These are phyloP conservation scores for Pseudochaenichthys georgianus DNA, from an alignment of 2,797 vertebrate species.

Conservation along the genomic window DNA sequence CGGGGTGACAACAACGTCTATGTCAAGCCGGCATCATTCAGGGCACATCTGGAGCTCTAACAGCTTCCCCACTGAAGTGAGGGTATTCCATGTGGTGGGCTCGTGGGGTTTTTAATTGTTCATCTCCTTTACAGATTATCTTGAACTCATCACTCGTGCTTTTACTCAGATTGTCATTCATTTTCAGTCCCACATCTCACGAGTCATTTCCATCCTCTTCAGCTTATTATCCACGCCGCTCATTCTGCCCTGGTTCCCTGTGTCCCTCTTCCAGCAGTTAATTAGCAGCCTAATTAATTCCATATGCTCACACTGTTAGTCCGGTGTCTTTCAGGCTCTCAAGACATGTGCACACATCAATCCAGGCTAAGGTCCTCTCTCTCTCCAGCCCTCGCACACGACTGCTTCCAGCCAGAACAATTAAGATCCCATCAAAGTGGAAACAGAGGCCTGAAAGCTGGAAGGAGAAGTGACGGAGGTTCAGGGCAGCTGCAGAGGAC, in stretches of 20 bases:
- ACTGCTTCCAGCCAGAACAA: constrained; percentile 71
- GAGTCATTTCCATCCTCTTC: constrained; percentile 26
- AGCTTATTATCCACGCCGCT: constrained; percentile 27
- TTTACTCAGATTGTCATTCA: constrained; percentile 28
- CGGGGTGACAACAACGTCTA: not conserved
- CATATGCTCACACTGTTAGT: constrained; percentile 63
- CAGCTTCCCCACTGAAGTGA: constrained; percentile 43
- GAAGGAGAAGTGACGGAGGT: constrained; percentile 38
- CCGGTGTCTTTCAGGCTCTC: constrained; percentile 41
- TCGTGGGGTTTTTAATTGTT: no score
- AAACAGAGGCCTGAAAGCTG: constrained; percentile 52
- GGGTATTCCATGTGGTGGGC: no score
- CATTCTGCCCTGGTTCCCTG: not conserved
- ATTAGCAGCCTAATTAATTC: constrained; percentile 74
- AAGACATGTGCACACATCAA: constrained; percentile 7
- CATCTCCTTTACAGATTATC: no score
- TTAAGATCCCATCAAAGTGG: constrained; percentile 76
- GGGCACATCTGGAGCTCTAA: constrained; percentile 26
- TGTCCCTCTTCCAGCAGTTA: constrained; percentile 44
- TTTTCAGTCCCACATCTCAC: constrained; percentile 25
- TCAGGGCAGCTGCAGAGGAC: constrained; percentile 35
- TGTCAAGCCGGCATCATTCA: constrained; percentile 14
- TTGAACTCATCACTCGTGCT: not conserved
- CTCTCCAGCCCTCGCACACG: constrained; percentile 66
- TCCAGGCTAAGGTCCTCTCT: constrained; percentile 48